A percentile compares a stretch with the other conserved stretches of the same genome.
Conservation (phyloP, 2,888 invertebrate species). For the Linnaemya tessellans region DNA sequence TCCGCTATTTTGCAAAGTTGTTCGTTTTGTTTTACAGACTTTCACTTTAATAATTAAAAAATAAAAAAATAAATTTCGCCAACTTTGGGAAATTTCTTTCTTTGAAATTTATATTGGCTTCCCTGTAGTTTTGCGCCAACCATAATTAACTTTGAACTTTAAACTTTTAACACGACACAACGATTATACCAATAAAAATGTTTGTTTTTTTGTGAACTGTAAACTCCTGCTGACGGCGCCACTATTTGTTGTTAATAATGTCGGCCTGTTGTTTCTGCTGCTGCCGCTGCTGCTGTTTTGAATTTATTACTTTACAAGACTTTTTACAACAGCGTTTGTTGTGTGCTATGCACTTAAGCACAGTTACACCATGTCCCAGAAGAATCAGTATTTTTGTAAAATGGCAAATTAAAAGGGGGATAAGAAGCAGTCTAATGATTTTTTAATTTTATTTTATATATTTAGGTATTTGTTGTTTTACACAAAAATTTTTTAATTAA, state of each 20-base stretch:
- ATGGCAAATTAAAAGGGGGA: too few relatives aligned
- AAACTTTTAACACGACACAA: slow-evolving; percentile 47
- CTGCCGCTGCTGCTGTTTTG: slow-evolving; percentile 18
- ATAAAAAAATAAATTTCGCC: background rate
- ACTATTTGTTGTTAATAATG: slow-evolving; percentile 12
- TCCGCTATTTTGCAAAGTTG: background rate
- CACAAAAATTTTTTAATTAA: too few relatives aligned
- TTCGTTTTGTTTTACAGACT: background rate
- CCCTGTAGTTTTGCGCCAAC: background rate
- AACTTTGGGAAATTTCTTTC: background rate
- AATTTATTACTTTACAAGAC: slow-evolving; percentile 48
- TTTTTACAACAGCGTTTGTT: slow-evolving; percentile 12
- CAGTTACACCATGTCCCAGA: slow-evolving; percentile 17
- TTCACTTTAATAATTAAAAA: slow-evolving; percentile 17
- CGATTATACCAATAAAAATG: slow-evolving; percentile 57
- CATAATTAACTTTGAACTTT: slow-evolving; percentile 61
- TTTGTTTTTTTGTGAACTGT: slow-evolving; percentile 8
- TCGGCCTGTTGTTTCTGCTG: background rate
- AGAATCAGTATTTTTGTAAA: background rate
- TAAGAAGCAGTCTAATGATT: too few relatives aligned
- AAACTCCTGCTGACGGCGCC: slow-evolving; percentile 10
- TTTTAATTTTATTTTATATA: too few relatives aligned
- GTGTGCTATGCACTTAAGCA: background rate
- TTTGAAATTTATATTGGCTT: background rate
- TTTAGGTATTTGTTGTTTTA: too few relatives aligned